These are phyloP conservation scores for Orchesella flavescens DNA, from an alignment of 2,888 invertebrate species.

Conservation along the genomic window DNA sequence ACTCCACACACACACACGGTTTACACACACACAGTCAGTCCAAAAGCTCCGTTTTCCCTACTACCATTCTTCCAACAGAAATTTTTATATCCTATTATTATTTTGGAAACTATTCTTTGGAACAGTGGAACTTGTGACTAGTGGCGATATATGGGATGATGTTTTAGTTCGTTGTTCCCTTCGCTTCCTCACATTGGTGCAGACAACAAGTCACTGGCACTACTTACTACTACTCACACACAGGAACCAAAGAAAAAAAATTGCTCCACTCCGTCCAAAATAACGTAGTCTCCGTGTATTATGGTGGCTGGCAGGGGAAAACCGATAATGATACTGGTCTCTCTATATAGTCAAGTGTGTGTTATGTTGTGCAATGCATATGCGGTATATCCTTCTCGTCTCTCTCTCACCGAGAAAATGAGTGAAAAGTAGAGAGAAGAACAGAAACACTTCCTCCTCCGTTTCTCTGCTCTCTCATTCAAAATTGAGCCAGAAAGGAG, in stretches of 20 bases:
- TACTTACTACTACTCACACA: background rate
- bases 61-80: slow-evolving; percentile 9
- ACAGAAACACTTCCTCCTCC: background rate
- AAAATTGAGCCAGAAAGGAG: background rate
- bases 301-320: background rate
- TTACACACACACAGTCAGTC: background rate
- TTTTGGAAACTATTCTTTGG: slow-evolving; percentile 13
- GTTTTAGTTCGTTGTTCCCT: background rate
- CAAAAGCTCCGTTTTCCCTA: background rate
- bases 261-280: no score
- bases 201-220: slow-evolving; percentile 47
- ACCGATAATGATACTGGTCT: background rate
- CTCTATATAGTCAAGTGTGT: no score
- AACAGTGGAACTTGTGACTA: background rate
- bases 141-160: background rate
- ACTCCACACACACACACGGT: slow-evolving; percentile 9
- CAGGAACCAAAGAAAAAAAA: background rate
- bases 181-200: background rate
- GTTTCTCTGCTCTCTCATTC: background rate
- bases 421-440: background rate
- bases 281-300: no score
- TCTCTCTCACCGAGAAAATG: slow-evolving; percentile 5
- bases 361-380: no score
- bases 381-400: background rate
- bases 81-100: slow-evolving; percentile 10